A percentile compares a stretch with the other conserved stretches of the same genome.
Evolutionary conservation across 2,888 invertebrate genomes (phyloP).

Genomic region (Aspidapion aeneum): DNA sequence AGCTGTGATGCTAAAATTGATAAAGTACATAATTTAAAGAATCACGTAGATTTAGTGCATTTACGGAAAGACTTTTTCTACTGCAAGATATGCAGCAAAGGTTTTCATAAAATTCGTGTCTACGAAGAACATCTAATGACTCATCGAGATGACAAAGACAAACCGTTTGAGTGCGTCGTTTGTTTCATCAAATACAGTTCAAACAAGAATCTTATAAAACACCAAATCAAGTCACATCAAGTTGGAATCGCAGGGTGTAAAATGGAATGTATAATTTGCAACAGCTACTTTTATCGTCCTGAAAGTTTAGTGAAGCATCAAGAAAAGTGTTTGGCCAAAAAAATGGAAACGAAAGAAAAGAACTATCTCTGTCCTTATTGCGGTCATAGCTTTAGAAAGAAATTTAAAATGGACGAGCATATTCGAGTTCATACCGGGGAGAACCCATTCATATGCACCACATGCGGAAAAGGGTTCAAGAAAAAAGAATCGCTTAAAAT

Average conservation of each 20-base stretch:
- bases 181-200: conserved; percentile 53
- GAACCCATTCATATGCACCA: conserved; percentile 45
- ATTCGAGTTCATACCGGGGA: conserved; percentile 48
- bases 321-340: conserved; percentile 35
- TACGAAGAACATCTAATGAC: conserved; percentile 38
- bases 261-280: conserved; percentile 42
- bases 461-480: conserved; percentile 52
- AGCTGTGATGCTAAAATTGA: conserved; percentile 33
- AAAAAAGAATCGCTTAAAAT: conserved; percentile 35
- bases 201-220: conserved; percentile 36
- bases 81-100: conserved; percentile 34
- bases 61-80: conserved; percentile 43
- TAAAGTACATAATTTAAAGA: conserved; percentile 42
- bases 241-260: conserved; percentile 46
- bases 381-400: conserved; percentile 37
- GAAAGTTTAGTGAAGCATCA: conserved; percentile 49
- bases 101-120: conserved; percentile 43
- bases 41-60: conserved; percentile 54
- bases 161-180: conserved; percentile 48
- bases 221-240: conserved; percentile 46
- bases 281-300: conserved; percentile 36
- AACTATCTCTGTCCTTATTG: conserved; percentile 38
- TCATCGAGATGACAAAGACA: conserved; percentile 36
- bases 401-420: conserved; percentile 30
- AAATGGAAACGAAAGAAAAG: conserved; percentile 34